Evolutionary conservation across 1,140 invertebrate genomes (phyloP).

Genomic region (Aphelinus certus): DNA sequence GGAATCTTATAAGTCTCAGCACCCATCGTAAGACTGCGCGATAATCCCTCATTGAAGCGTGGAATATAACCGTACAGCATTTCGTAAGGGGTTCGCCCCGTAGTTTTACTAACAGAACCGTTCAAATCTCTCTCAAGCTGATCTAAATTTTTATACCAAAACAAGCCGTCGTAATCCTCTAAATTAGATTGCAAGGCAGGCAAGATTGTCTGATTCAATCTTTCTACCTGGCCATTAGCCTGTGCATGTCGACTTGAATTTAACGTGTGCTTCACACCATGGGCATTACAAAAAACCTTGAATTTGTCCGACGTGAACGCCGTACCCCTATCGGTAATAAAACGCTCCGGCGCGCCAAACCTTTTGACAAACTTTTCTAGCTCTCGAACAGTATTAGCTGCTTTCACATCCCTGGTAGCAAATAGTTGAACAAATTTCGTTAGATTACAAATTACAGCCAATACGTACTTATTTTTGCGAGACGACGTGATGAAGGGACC

Average conservation of each 20-base stretch:
- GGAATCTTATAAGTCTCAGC: constrained; percentile 9
- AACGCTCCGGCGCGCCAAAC: constrained; percentile 40
- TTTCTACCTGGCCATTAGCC: constrained; percentile 48
- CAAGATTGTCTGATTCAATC: constrained; percentile 32
- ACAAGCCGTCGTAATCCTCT: background rate
- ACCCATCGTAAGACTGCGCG: constrained; percentile 1
- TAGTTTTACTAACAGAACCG: constrained; percentile 14
- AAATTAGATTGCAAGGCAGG: constrained; percentile 11
- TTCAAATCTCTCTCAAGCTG: constrained; percentile 25
- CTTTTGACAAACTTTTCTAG: constrained; percentile 33
- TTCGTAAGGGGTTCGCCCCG: constrained; percentile 10
- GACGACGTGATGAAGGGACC: constrained; percentile 22
- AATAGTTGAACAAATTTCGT: constrained; percentile 31
- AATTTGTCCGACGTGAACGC: constrained; percentile 49
- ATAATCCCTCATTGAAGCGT: background rate
- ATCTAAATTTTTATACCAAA: constrained; percentile 9
- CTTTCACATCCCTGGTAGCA: constrained; percentile 13
- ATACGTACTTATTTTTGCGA: constrained; percentile 4
- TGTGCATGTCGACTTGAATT: constrained; percentile 48
- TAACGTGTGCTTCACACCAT: constrained; percentile 45
- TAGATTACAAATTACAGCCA: background rate
- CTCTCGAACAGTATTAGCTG: background rate
- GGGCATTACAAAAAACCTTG: constrained; percentile 42
- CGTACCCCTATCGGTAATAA: constrained; percentile 50
- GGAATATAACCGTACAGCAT: constrained; percentile 21